These are phyloP conservation scores for Myiagra hebetior DNA, from an alignment of 2,113 vertebrate species.

Conservation along the genomic window DNA sequence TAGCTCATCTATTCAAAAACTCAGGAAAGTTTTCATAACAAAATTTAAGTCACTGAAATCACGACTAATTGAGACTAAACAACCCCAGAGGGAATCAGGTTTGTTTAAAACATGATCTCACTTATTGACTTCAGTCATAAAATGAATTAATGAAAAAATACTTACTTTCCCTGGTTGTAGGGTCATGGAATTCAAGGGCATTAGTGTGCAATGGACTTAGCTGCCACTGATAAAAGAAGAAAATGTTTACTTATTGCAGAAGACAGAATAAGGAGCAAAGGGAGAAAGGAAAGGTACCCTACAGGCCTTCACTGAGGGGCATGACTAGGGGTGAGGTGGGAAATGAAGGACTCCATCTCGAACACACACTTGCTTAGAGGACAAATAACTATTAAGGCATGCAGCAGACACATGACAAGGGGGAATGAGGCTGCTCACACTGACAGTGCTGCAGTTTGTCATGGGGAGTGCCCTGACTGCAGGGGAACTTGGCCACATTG, in stretches of 20 bases:
- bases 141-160: constrained; percentile 3
- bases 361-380: neutral
- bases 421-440: neutral
- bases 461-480: neutral
- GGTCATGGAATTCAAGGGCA: constrained; percentile 44
- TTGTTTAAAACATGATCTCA: neutral
- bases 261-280: neutral
- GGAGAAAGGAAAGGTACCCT: neutral
- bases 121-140: neutral
- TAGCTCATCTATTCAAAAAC: neutral
- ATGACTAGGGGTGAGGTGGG: neutral
- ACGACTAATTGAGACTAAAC: neutral
- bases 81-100: neutral
- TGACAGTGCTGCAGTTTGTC: neutral
- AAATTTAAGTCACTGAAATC: neutral
- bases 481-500: neutral
- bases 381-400: neutral
- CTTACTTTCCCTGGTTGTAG: constrained; percentile 77
- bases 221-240: constrained; percentile 82
- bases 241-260: neutral
- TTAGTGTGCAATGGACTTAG: constrained; percentile 58
- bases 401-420: neutral
- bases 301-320: neutral
- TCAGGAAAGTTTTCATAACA: neutral
- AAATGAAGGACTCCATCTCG: neutral